Evolutionary conservation across 2,888 invertebrate genomes (phyloP), one percentile per base, ranked within the genome.

Genomic region (Metopia argyrocephala): DNA sequence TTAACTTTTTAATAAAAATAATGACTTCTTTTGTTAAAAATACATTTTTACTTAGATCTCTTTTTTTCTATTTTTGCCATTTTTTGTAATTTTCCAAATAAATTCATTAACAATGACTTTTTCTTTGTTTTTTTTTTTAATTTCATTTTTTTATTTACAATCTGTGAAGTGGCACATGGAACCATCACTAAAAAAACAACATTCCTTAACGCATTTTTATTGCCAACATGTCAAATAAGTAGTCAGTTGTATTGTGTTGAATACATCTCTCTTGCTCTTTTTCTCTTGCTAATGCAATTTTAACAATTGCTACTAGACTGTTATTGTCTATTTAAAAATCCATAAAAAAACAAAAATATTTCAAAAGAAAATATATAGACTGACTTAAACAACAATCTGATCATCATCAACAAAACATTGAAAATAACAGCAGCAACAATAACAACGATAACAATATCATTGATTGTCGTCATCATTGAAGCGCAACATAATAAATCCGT

Each of bases 401-500:
- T 57, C 48, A 65, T 27, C 54, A 68, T 12, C 54, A 70, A 12
- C 28, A 56, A 12, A 28, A 69, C 12, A 62, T 57, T n/a, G 57
- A 56, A 21, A 50, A 31, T 18, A 70, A 57, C 68, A 76, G 15
- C 3, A 5, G 15, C 6, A 38, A 12, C 15, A 38, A 38, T 15
- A 38, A 38, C 38, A 38, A 38, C n/a, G n/a, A n/a, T n/a, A n/a
- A n/a, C n/a, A n/a, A 38, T 15, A 38, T 38, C 15, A 4, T 15
- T 38, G 38, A 38, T 57, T 73, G 64, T 46, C 59, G 68, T 74
- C 76, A 52, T 73, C 76, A 81, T 69, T 81, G 74, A 81, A 76
- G 80, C 80, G 73, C 59, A 81, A 81, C 80, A 65, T 61, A 81
- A 81, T 81, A 81, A 81, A 81, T 76, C 76, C 76, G 73, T 81